A percentile compares a stretch with the other conserved stretches of the same genome.
Conservation (phyloP, 2,888 invertebrate genomes). For the Ormyrus thymus region DNA sequence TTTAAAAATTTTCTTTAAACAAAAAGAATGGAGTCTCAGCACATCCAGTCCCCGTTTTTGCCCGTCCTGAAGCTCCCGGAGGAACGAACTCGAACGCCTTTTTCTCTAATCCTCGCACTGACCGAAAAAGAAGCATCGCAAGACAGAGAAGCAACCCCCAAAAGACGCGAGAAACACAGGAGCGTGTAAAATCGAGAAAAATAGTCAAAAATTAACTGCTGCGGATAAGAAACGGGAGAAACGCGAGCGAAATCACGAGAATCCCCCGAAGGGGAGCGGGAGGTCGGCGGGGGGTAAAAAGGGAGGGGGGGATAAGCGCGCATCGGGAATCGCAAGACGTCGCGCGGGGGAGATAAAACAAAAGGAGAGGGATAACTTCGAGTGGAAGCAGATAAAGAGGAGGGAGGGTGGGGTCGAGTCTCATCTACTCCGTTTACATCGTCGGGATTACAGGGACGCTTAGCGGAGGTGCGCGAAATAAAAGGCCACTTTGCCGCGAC, state of each 20-base stretch:
- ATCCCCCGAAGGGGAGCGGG: slow-evolving; percentile 17
- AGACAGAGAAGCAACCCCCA: not conserved
- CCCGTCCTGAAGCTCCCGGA: not conserved
- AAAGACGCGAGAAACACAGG: slow-evolving; percentile 2
- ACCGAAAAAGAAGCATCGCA: not conserved
- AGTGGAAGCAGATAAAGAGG: slow-evolving; percentile 40
- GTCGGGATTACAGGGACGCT: slow-evolving; percentile 28
- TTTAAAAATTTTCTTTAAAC: slow-evolving; percentile 19
- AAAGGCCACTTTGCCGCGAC: not conserved
- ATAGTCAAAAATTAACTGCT: slow-evolving; percentile 45
- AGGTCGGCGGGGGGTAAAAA: not conserved
- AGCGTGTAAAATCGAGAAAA: not conserved
- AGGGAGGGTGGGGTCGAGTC: not conserved
- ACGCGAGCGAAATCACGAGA: slow-evolving; percentile 34
- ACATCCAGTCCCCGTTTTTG: slow-evolving; percentile 10
- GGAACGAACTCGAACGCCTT: slow-evolving; percentile 23
- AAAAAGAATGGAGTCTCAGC: not conserved
- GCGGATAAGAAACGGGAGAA: slow-evolving; percentile 19
- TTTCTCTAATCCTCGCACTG: slow-evolving; percentile 11
- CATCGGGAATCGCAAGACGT: slow-evolving; percentile 3
- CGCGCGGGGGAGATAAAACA: slow-evolving; percentile 37
- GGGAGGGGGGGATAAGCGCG: not conserved
- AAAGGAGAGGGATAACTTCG: not conserved
- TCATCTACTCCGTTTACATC: slow-evolving; percentile 28
- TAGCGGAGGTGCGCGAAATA: not conserved